Conservation (phyloP, 2,888 invertebrate genomes). For the Clanis bilineata region DNA sequence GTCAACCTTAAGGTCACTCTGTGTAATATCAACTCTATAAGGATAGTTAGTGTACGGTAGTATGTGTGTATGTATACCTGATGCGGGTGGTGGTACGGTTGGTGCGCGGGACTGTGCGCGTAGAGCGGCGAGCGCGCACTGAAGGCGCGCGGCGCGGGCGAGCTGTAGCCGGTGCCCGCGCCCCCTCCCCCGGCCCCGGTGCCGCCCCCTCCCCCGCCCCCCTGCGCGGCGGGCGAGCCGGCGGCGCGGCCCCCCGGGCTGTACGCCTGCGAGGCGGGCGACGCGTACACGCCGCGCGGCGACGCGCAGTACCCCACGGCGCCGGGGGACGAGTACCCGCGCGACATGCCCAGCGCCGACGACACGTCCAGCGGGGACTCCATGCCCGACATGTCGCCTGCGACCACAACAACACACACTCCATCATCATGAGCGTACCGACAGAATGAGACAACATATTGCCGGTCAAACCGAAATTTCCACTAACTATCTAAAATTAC, state of each 20-base stretch:
- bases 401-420: background rate
- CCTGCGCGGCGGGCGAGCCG: slow-evolving; percentile 37
- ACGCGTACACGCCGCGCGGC: slow-evolving; percentile 69
- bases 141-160: slow-evolving; percentile 48
- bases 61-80: slow-evolving; percentile 21
- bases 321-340: slow-evolving; percentile 47
- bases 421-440: background rate
- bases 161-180: slow-evolving; percentile 26
- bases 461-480: too few relatives aligned
- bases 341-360: slow-evolving; percentile 33
- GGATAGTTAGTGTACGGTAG: slow-evolving; percentile 3
- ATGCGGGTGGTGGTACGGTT: slow-evolving; percentile 47
- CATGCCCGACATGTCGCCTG: slow-evolving; percentile 39
- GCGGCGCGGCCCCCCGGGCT: slow-evolving; percentile 45
- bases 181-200: slow-evolving; percentile 17
- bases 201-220: slow-evolving; percentile 24
- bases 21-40: too few relatives aligned
- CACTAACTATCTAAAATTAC: too few relatives aligned
- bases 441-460: background rate
- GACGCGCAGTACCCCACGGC: slow-evolving; percentile 48
- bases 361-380: slow-evolving; percentile 50
- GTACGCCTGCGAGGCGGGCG: slow-evolving; percentile 65
- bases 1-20: too few relatives aligned
- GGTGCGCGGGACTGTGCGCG: slow-evolving; percentile 51
- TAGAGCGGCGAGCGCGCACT: slow-evolving; percentile 61